These are phyloP conservation scores for Lagodon rhomboides DNA, from an alignment of 2,797 vertebrate genomes.

Conservation along the genomic window DNA sequence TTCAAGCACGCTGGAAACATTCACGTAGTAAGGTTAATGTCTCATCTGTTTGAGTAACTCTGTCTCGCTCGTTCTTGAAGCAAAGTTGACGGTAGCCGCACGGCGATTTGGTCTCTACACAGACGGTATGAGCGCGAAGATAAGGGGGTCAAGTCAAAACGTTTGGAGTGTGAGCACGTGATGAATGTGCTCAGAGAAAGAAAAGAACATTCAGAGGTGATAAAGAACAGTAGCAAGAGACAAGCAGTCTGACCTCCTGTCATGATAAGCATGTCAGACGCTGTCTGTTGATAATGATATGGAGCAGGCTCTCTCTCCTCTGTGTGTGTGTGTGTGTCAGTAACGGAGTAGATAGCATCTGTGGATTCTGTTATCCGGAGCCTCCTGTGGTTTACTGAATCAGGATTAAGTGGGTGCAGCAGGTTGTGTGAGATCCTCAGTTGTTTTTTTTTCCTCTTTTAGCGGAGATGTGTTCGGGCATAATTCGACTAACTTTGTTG, in stretches of 20 bases:
- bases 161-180: background rate
- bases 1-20: background rate
- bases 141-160: background rate
- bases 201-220: conserved; percentile 4
- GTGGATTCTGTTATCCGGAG: conserved; percentile 35
- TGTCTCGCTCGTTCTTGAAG: too few species aligned
- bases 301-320: conserved; percentile 33
- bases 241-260: conserved; percentile 67
- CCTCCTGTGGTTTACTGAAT: conserved; percentile 19
- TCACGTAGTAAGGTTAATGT: background rate
- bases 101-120: background rate
- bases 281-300: conserved; percentile 60
- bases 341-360: conserved; percentile 43
- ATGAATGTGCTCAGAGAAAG: background rate
- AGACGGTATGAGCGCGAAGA: conserved; percentile 6
- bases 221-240: conserved; percentile 64
- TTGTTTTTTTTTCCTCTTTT: background rate
- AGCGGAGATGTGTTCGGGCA: background rate
- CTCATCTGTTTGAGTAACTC: background rate
- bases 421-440: background rate
- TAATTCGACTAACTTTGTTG: background rate
- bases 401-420: conserved; percentile 11
- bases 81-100: background rate
- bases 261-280: conserved; percentile 71
- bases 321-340: conserved; percentile 30